Evolutionary conservation across 2,888 invertebrate species (phyloP), one percentile per base, ranked within the genome.

Genomic region (Rhamnusium bicolor): DNA sequence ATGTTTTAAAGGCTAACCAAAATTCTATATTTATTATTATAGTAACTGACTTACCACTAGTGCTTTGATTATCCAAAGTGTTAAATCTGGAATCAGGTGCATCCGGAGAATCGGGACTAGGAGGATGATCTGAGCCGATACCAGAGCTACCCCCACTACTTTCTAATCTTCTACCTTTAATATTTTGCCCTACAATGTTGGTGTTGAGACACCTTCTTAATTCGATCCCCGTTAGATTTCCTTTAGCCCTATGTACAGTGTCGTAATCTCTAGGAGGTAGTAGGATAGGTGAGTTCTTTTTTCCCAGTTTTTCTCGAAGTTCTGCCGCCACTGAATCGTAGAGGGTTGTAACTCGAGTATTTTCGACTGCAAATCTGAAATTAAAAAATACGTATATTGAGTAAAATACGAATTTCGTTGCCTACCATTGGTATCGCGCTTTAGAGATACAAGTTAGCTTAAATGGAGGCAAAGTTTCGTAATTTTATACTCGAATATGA

Each of bases 221-320:
- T 84, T 94, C 94, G 81, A 94, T 93, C 27, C 93, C 93, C n/a
- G 92, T 91, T 61, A 95, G 87, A 85, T 95, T 94, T 6, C 95
- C 95, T 75, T 94, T 87, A 74, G 91, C 93, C 67, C 95, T 91
- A 85, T 95, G 95, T 1, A 96, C 94, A 0, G 97, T 97, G 88
- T 98, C 98, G 89, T 98, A 98, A 88, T 98, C 98, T 27, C 96
- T 91, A 0, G 98, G 98, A 0, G 98, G 98, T 74, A 98, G 89
- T 19, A 98, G 90, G 66, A 98, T 92, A 0, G 97, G 97, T 8
- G 86, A 87, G 71, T 86, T 86, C 65, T 88, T 87, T 74, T 88
- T 88, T 82, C 90, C 90, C 66, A 96, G 88, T 85, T 95, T 94
- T 71, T 93, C 93, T 80, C 97, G 92, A 79, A 98, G 88, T 85